These are phyloP conservation scores for Bubalus kerabau DNA, from an alignment of 2,113 vertebrate genomes.

Conservation along the genomic window DNA sequence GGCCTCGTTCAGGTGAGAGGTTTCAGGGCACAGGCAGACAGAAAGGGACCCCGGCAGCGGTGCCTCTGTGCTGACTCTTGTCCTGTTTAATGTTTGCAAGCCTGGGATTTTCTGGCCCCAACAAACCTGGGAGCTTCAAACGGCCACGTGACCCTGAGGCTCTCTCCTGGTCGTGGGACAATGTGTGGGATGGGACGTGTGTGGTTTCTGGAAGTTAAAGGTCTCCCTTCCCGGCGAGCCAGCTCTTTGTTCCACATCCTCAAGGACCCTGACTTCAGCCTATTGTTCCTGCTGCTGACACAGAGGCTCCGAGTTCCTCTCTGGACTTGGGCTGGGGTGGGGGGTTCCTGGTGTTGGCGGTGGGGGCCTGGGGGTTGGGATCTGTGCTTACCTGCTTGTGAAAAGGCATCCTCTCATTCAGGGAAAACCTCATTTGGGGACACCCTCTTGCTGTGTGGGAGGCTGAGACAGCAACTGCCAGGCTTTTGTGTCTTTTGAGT, in stretches of 20 bases:
- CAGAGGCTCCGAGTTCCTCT: conserved; percentile 6
- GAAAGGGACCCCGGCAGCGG: not conserved
- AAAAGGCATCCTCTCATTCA: not conserved
- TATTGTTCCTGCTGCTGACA: conserved; percentile 12
- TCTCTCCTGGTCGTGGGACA: not conserved
- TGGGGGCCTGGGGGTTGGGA: not conserved
- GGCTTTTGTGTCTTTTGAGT: not conserved
- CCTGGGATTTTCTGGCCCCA: not conserved
- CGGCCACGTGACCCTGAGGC: not conserved
- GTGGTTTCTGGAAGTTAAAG: not conserved
- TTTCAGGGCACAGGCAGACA: not conserved
- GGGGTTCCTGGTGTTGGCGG: not conserved
- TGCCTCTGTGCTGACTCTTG: not conserved
- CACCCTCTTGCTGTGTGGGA: not conserved
- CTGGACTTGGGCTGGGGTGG: not conserved
- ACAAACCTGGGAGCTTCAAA: not conserved
- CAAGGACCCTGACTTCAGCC: conserved; percentile 28
- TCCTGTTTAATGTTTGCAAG: not conserved
- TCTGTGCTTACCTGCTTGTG: not conserved
- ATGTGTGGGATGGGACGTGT: not conserved
- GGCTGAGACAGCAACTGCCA: not conserved
- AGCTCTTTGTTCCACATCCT: conserved; percentile 41
- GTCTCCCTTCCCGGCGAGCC: not conserved
- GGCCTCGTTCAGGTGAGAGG: not conserved
- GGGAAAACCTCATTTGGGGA: not conserved